Evolutionary conservation across 2,797 vertebrate genomes (phyloP), one percentile per base, ranked within the genome.

Genomic region (Euphonia xanthogaster): DNA sequence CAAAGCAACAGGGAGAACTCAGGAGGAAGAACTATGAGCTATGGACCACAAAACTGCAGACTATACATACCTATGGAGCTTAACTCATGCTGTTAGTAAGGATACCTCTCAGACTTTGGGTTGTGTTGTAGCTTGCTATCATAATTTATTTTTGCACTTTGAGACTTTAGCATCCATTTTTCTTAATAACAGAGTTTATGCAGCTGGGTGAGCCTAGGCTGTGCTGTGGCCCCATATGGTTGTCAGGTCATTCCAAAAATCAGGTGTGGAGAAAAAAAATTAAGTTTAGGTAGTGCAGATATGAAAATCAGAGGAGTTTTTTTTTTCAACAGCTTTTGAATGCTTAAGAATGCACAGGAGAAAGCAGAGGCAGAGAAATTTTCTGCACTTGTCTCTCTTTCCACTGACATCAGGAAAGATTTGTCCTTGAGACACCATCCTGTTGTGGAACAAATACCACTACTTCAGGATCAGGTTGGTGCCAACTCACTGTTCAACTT

Each of bases 391-490:
- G 10, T 58, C 28, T 8, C 8, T 31, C 33, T 92, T 90, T 92
- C 58, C 54, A 78, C 7, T 54, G 70, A 80, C 39, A 61, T 65
- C 31, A 77, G 35, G 73, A 83, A 75, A 88, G 24, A 2, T 68
- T 91, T 88, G 79, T 33, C 83, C 90, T 86, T 86, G 86, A 86
- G 45, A 31, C 13, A 0, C 53, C 53, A 84, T 84, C 83, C 73
- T 92, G 81, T 88, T 94, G 79, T 65, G 76, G 82, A 94, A 86
- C 37, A 93, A 95, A 70, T 58, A 37, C 33, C n/a, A 12, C 8
- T 74, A 3, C 30, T 74, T 74, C 33, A 65, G 42, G 31, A 54
- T 70, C 40, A 33, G 24, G 24, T 66, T 79, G 40, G 27, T 92
- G 89, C 47, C 81, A 94, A 62, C 14, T 81, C 81, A 10, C 39